phyloP scores from a whole-genome alignment of 1,140 invertebrate species.

The Heliconius hewitsoni region DNA sequence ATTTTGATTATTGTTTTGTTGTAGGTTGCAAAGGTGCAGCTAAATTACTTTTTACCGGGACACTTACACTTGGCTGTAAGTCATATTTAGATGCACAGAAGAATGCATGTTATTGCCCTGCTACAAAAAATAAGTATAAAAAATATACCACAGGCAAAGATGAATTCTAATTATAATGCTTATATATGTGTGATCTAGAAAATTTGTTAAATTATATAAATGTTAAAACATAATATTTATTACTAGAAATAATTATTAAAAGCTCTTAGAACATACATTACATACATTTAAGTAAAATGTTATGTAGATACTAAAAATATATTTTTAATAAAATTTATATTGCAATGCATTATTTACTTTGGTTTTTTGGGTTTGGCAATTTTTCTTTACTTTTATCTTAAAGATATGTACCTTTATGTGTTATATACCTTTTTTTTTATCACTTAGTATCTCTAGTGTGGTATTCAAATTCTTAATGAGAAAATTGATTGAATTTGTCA shows the following conservation, averaged over 20 bases:
- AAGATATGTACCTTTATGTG: no score
- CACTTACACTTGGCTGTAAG: constrained; percentile 90
- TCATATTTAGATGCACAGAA: constrained; percentile 90
- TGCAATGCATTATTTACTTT: no score
- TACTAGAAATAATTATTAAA: background rate
- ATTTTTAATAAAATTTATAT: no score
- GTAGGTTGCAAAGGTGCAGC: constrained; percentile 90
- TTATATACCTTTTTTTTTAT: no score
- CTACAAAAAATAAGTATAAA: constrained; percentile 78
- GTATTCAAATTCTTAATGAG: no score
- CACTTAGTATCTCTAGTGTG: no score
- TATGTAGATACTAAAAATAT: no score
- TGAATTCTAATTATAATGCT: constrained; percentile 63
- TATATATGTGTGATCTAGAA: background rate
- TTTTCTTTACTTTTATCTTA: no score
- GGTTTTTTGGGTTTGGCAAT: no score
- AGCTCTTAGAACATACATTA: no score
- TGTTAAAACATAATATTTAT: background rate
- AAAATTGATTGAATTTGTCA: no score
- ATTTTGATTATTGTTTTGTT: constrained; percentile 12
- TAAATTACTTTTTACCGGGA: constrained; percentile 91
- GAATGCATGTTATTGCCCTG: constrained; percentile 88
- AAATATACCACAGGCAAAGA: constrained; percentile 79
- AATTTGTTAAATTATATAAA: background rate
- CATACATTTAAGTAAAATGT: no score